Base-by-base conservation (phyloP, 2,113 vertebrate species). In the Apteryx owenii region DNA sequence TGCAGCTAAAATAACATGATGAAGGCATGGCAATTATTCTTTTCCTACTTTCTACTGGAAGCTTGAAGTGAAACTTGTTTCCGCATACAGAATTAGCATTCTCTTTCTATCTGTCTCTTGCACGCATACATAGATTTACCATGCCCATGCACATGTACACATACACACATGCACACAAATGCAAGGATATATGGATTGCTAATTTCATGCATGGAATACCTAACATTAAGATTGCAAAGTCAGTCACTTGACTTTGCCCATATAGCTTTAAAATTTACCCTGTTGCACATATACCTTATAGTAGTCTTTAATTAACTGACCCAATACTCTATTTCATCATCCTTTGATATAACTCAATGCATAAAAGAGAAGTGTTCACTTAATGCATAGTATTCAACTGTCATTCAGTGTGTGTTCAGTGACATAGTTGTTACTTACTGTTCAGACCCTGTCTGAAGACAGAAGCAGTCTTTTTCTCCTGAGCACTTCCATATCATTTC, bases 341-440 rank as follows among this genome's bases (percentile, higher is more conserved):
- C 40, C 23, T 15, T 88, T 70, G 48, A 60, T 44, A 29, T 46
- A 76, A n/a, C 42, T 75, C 48, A 5, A 71, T 77, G 71, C 79
- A 44, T 78, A 68, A 82, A 53, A 76, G 78, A 58, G 25, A 16
- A 5, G 3, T 13, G 20, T 61, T 89, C 16, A 33, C 66, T 82
- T 80, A 42, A 54, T 25, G 46, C 61, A 15, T 22, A 40, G 5
- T 50, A 17, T 77, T 64, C 44, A 71, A 1, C 14, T 78, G 33
- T 51, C 56, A 26, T 17, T 66, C 64, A 42, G 40, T 2, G 33
- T 75, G 23, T 29, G 1, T 72, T 81, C 1, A 3, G 26, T 85
- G 38, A 16, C 25, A n/a, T 1, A 1, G 7, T 72, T 60, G 31
- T 2, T 2, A 18, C 18, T 85, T 20, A 8, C 14, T 0, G 0